A percentile compares a stretch with the other conserved stretches of the same genome.
Conservation (phyloP, 2,888 invertebrate genomes). For the Pristionchus fissidentatus region DNA sequence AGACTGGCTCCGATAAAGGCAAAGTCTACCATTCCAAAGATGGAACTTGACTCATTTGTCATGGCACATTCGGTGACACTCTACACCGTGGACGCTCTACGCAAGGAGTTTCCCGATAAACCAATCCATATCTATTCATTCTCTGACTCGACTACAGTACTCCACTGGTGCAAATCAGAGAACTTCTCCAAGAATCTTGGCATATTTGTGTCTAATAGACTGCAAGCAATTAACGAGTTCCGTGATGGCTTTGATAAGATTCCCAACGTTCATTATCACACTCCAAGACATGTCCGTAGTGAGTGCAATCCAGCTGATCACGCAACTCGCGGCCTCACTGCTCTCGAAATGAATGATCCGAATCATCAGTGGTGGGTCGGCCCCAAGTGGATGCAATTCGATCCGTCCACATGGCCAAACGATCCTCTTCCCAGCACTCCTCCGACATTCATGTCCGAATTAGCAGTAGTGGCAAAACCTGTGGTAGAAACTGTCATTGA, state of each 20-base stretch:
- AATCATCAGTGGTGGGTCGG: constrained; percentile 22
- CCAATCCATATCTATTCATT: background rate
- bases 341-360: background rate
- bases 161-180: background rate
- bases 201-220: background rate
- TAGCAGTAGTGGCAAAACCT: background rate
- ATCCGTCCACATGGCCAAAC: background rate
- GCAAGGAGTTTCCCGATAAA: background rate
- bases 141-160: background rate
- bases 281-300: background rate
- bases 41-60: constrained; percentile 15
- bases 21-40: background rate
- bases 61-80: background rate
- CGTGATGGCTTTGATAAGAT: background rate
- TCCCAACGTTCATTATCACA: background rate
- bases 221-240: background rate
- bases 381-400: background rate
- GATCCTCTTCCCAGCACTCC: background rate
- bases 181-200: background rate
- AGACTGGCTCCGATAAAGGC: constrained; percentile 2
- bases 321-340: background rate
- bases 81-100: background rate
- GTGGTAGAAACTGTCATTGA: background rate
- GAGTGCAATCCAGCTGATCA: constrained; percentile 31
- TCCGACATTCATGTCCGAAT: background rate